Evolutionary conservation across 1,140 invertebrate genomes (phyloP).

Genomic region (Drosophila santomea): DNA sequence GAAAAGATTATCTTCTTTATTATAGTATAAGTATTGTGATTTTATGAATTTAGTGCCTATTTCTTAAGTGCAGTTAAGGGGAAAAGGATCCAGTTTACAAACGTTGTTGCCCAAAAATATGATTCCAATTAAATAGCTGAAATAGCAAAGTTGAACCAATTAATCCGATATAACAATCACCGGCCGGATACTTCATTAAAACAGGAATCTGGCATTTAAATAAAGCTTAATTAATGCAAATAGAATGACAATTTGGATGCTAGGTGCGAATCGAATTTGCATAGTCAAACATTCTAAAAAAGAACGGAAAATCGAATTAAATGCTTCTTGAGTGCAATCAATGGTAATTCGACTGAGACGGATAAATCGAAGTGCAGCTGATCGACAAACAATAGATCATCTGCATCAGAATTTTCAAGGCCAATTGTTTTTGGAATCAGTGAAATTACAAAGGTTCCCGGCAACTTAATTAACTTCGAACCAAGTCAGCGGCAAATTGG

Average conservation of each 20-base stretch:
- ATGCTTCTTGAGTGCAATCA: not conserved
- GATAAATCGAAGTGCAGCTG: not conserved
- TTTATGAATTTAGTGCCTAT: no score
- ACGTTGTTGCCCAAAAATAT: constrained; percentile 1
- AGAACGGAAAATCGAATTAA: constrained; percentile 7
- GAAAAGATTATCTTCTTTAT: no score
- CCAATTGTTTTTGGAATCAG: not conserved
- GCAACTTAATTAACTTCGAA: constrained; percentile 31
- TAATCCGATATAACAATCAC: constrained; percentile 33
- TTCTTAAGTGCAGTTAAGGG: not conserved
- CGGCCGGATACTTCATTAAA: constrained; percentile 3
- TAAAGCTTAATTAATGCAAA: constrained; percentile 36
- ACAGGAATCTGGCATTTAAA: constrained; percentile 20
- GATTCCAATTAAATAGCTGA: constrained; percentile 13
- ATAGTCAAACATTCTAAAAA: not conserved
- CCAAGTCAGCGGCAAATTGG: constrained; percentile 22
- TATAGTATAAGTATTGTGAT: no score
- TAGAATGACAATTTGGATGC: not conserved
- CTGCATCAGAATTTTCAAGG: not conserved
- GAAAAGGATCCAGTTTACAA: not conserved
- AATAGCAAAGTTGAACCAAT: constrained; percentile 19
- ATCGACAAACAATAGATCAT: constrained; percentile 9
- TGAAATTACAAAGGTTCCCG: not conserved
- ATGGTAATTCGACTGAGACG: not conserved
- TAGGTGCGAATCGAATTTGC: constrained; percentile 42